Evolutionary conservation across 2,888 invertebrate genomes (phyloP).

Genomic region (Lochmaea crataegi): DNA sequence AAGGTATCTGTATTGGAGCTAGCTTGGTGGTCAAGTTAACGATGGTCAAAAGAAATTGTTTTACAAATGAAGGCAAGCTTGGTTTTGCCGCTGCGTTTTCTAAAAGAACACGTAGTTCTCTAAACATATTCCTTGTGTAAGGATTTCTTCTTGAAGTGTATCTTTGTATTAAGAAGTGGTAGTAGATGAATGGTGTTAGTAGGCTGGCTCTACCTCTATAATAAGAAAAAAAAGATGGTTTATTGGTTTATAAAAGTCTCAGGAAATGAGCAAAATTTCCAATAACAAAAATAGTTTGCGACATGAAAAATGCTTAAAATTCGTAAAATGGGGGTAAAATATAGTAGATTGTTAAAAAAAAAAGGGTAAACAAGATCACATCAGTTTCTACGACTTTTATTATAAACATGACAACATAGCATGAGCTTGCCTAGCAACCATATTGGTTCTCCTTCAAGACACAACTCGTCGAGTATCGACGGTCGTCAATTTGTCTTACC

Average conservation of each 20-base stretch:
- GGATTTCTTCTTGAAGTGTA: slow-evolving; percentile 96
- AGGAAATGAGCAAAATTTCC: too few species aligned
- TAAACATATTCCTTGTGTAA: slow-evolving; percentile 92
- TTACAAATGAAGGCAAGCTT: slow-evolving; percentile 75
- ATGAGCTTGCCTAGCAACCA: too few species aligned
- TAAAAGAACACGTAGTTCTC: slow-evolving; percentile 81
- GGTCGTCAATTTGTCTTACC: too few species aligned
- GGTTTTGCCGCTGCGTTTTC: slow-evolving; percentile 77
- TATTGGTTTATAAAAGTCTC: not conserved
- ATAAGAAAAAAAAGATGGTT: slow-evolving; percentile 51
- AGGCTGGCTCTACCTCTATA: slow-evolving; percentile 90
- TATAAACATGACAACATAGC: too few species aligned
- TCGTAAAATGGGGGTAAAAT: too few species aligned
- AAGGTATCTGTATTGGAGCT: slow-evolving; percentile 73
- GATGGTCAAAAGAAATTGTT: slow-evolving; percentile 70
- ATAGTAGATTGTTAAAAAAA: too few species aligned
- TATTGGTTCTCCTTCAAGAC: too few species aligned
- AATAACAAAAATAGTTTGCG: too few species aligned
- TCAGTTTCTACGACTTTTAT: too few species aligned
- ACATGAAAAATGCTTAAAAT: too few species aligned
- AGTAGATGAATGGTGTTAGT: slow-evolving; percentile 95
- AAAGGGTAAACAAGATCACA: too few species aligned
- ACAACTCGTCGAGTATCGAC: too few species aligned
- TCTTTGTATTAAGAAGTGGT: slow-evolving; percentile 93
- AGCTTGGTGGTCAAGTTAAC: slow-evolving; percentile 81